phyloP scores from a whole-genome alignment of 1,140 invertebrate species.

The Lithobius niger region DNA sequence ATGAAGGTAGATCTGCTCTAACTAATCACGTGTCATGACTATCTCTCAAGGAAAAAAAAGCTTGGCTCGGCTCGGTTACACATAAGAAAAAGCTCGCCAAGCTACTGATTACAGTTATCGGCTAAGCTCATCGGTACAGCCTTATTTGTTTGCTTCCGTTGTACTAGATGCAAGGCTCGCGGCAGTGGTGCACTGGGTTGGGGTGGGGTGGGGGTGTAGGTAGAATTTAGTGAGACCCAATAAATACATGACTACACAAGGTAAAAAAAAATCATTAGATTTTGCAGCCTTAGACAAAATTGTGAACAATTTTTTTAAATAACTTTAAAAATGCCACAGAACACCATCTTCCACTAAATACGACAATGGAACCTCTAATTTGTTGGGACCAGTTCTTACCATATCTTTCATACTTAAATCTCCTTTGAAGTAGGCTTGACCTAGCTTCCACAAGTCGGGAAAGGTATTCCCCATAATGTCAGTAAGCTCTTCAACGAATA shows the following conservation, averaged over 20 bases:
- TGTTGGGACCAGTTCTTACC: not conserved
- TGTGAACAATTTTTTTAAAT: not conserved
- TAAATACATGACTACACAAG: constrained; percentile 27
- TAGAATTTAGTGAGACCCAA: constrained; percentile 16
- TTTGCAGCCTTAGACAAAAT: not conserved
- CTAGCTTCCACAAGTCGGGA: constrained; percentile 76
- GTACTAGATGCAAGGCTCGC: no score
- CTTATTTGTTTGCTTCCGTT: no score
- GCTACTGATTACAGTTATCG: no score
- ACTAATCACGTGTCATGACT: no score
- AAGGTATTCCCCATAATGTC: constrained; percentile 52
- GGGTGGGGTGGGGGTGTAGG: no score
- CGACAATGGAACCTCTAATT: not conserved
- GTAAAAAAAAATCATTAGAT: constrained; percentile 7
- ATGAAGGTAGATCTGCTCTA: no score
- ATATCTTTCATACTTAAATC: constrained; percentile 55
- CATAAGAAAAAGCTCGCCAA: no score
- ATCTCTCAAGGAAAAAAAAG: no score
- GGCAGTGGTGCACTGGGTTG: no score
- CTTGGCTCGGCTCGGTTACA: no score
- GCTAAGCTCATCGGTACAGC: no score
- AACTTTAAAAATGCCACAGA: not conserved
- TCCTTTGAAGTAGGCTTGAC: constrained; percentile 75
- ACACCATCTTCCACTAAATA: no score
- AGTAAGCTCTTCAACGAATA: constrained; percentile 58